Conservation (phyloP, 2,797 vertebrate genomes). For the Sylvia borin region DNA sequence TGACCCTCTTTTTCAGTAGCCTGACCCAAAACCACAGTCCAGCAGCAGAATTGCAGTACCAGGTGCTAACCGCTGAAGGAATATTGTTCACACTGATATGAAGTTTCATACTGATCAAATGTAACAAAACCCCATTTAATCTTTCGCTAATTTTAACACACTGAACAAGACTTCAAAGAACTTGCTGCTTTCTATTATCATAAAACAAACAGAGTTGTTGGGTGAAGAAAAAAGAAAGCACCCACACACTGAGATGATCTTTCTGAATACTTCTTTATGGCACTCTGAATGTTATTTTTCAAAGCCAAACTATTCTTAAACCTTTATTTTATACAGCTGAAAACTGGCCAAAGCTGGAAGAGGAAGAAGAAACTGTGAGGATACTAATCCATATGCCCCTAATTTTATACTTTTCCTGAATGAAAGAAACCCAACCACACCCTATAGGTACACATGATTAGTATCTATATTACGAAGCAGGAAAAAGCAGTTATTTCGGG, state of each 20-base stretch:
- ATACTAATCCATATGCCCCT: background rate
- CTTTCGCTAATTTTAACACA: slow-evolving; percentile 1
- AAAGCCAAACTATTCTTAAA: background rate
- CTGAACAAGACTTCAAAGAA: background rate
- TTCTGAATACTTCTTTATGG: background rate
- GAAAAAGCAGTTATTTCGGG: background rate
- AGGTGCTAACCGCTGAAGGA: background rate
- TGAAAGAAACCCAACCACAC: background rate
- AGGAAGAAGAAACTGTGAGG: background rate
- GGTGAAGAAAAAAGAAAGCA: background rate
- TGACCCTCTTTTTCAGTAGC: background rate
- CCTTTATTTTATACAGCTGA: background rate
- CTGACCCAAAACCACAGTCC: background rate
- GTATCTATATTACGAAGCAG: background rate
- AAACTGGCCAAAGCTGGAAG: background rate
- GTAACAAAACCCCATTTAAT: background rate
- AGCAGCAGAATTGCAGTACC: background rate
- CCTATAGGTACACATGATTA: background rate
- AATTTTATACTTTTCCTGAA: background rate
- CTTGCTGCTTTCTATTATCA: accelerated
- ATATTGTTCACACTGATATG: background rate
- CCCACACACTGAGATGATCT: background rate
- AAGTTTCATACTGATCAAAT: background rate
- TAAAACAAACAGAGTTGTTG: background rate
- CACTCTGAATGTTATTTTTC: background rate